A percentile compares a stretch with the other conserved stretches of the same genome.
phyloP scores from a whole-genome alignment of 2,888 invertebrate genomes.

The Tenthredo notha region DNA sequence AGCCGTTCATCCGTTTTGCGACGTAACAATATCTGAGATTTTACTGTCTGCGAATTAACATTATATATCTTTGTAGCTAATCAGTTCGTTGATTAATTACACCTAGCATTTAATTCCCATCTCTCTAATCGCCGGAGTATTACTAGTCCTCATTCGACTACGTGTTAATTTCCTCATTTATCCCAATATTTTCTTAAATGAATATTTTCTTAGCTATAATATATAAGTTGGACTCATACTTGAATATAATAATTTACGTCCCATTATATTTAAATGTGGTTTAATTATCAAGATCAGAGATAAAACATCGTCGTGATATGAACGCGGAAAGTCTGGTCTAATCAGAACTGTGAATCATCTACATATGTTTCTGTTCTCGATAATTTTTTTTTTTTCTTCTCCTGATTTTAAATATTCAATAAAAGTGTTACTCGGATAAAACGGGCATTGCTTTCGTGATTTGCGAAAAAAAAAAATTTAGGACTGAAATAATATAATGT shows the following conservation, averaged over 20 bases:
- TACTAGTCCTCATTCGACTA: background rate
- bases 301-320: background rate
- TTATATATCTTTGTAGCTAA: background rate
- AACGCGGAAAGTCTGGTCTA: background rate
- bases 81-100: background rate
- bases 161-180: background rate
- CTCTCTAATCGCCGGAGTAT: background rate
- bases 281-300: background rate
- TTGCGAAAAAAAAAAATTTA: background rate
- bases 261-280: background rate
- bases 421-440: background rate
- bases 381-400: background rate
- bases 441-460: background rate
- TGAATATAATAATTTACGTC: background rate
- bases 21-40: background rate
- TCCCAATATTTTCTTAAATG: background rate
- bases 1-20: background rate
- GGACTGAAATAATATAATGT: background rate
- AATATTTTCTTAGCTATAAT: background rate
- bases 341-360: background rate
- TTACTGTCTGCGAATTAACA: background rate
- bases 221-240: background rate
- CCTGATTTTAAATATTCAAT: background rate
- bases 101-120: background rate
- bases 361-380: background rate